phyloP scores from a whole-genome alignment of 1,140 invertebrate genomes.

The Anastatus disparis region DNA sequence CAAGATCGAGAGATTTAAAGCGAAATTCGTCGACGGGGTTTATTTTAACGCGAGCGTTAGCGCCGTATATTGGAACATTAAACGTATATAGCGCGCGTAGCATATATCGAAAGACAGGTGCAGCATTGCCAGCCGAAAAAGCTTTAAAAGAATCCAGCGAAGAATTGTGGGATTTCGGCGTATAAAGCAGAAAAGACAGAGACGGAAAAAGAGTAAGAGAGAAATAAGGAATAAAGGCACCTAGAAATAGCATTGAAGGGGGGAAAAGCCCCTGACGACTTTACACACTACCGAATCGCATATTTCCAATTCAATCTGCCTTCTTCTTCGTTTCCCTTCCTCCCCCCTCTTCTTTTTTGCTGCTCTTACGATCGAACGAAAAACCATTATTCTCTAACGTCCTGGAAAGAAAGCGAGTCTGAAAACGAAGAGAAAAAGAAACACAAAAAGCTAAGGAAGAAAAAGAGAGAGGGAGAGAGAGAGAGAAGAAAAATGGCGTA shows the following conservation, averaged over 20 bases:
- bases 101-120: background rate
- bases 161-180: conserved; percentile 23
- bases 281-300: conserved; percentile 57
- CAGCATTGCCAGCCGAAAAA: background rate
- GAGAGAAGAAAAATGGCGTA: background rate
- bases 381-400: conserved; percentile 54
- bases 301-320: conserved; percentile 60
- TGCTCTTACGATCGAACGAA: conserved; percentile 51
- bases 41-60: conserved; percentile 23
- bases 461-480: background rate
- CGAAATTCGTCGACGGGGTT: no score
- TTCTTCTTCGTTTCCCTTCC: background rate
- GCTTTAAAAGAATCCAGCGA: background rate
- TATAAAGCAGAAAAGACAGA: conserved; percentile 7
- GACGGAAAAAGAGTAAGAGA: background rate
- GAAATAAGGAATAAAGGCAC: background rate
- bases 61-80: conserved; percentile 4
- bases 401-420: conserved; percentile 22
- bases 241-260: background rate
- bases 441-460: background rate
- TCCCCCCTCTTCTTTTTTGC: background rate
- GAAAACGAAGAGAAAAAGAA: background rate
- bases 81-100: background rate
- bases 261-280: conserved; percentile 53
- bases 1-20: background rate